Base-by-base conservation (phyloP, 2,113 vertebrate genomes). In the Hydrochoerus hydrochaeris region DNA sequence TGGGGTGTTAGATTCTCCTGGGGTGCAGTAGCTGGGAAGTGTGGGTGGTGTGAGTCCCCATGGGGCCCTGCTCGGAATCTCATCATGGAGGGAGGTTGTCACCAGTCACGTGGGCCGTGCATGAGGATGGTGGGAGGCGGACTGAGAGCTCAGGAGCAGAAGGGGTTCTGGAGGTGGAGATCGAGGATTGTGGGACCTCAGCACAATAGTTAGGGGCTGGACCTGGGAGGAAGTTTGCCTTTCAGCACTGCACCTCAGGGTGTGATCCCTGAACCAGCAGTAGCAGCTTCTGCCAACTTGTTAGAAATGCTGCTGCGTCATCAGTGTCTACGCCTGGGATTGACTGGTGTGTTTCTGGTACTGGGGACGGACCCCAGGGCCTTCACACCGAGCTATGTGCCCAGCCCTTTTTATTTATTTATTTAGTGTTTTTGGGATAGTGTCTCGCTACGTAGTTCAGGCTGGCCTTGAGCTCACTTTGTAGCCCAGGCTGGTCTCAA, bases 71-170 rank as follows among this genome's bases (percentile, higher is more conserved):
- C 22, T 83, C 22, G 0, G 20, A 49, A 17, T 58, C n/a, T 38
- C 44, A 6, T 32, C 1, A 4, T 52, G 22, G 49, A 67, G 41
- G 7, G 69, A 88, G 35, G 3, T 46, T 75, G 63, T 65, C 60
- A 4, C 1, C 30, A 60, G 28, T 32, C 9, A 17, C 0, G 4
- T 4, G 65, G 88, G 67, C 52, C 0, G 0, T 11, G 58, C 2
- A 0, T 19, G 2, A 46, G 75, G 52, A 16, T 7, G 19, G 7
- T 26, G 9, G 30, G 38, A 24, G 19, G 77, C 19, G 4, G 16
- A 4, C 46, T 0, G 9, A 6, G 11, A 4, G 71, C 52, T 49
- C 52, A 49, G 84, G 38, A 54, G 83, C 38, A 52, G 3, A 26
- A 35, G 49, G 85, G 80, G n/a, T 58, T 94, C 65, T 41, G 54